Evolutionary conservation across 2,113 vertebrate genomes (phyloP).

Genomic region (Vanacampus margaritifer): DNA sequence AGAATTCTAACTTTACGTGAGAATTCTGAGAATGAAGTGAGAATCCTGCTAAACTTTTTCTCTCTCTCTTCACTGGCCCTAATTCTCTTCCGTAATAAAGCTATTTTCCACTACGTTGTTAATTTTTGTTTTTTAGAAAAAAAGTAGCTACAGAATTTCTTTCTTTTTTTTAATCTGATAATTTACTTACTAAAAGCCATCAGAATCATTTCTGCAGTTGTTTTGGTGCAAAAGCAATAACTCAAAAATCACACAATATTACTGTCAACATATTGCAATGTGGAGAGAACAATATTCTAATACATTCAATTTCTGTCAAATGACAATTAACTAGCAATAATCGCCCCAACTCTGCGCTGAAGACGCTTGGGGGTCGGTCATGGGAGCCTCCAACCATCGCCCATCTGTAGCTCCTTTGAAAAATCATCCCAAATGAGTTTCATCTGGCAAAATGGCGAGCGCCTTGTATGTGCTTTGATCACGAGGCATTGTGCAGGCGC

Average conservation of each 20-base stretch:
- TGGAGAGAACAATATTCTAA: neutral
- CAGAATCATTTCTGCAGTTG: too few species aligned
- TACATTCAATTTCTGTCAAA: neutral
- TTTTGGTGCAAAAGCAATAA: too few species aligned
- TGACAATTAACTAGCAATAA: neutral
- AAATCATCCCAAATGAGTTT: slow-evolving; percentile 46
- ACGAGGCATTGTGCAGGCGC: slow-evolving; percentile 20
- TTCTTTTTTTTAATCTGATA: too few species aligned
- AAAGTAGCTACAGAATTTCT: too few species aligned
- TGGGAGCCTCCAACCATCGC: slow-evolving; percentile 26
- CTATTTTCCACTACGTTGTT: too few species aligned
- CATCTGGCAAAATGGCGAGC: slow-evolving; percentile 45
- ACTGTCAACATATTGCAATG: neutral
- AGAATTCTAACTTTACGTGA: too few species aligned
- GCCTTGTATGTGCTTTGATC: slow-evolving; percentile 42
- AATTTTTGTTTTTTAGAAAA: too few species aligned
- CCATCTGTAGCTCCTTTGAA: slow-evolving; percentile 34
- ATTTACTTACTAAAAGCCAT: too few species aligned
- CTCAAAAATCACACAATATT: neutral
- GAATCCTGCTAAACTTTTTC: too few species aligned
- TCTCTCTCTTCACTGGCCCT: too few species aligned
- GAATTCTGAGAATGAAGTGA: too few species aligned
- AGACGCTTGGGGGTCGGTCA: slow-evolving; percentile 11
- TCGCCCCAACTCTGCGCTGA: neutral
- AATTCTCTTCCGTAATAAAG: too few species aligned